phyloP scores from a whole-genome alignment of 2,113 vertebrate genomes.

The Antechinus flavipes region DNA sequence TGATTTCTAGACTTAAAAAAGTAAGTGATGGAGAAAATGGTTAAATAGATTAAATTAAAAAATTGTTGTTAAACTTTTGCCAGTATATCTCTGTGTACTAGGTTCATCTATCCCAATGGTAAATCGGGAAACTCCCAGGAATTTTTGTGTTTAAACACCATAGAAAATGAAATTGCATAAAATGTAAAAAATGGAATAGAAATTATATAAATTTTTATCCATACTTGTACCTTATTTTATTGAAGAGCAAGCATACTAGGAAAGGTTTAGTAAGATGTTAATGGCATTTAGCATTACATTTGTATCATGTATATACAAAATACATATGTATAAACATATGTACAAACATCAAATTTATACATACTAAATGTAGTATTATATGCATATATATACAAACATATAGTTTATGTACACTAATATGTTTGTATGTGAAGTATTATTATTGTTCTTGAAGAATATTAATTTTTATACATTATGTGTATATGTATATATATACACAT shows the following conservation, averaged over 20 bases:
- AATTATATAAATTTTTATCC: neutral
- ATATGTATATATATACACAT: no score
- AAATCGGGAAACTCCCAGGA: conserved; percentile 1
- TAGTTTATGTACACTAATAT: no score
- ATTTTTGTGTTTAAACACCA: neutral
- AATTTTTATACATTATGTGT: no score
- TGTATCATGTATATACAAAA: no score
- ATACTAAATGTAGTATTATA: no score
- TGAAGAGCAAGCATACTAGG: neutral
- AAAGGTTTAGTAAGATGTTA: neutral
- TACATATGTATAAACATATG: no score
- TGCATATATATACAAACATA: no score
- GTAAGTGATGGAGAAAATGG: neutral
- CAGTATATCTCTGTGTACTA: neutral
- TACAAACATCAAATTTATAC: no score
- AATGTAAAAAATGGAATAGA: neutral
- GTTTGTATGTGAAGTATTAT: no score
- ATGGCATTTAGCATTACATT: neutral
- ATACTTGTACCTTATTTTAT: neutral
- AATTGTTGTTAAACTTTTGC: neutral
- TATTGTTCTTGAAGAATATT: no score
- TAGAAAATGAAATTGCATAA: neutral
- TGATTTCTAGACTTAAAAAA: neutral
- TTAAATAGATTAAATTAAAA: neutral
- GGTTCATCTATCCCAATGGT: neutral